Percentiles rank a stretch among this genome's conserved stretches.
Evolutionary conservation across 2,888 invertebrate species (phyloP).

Genomic region (Glyphotaelius pellucidus): DNA sequence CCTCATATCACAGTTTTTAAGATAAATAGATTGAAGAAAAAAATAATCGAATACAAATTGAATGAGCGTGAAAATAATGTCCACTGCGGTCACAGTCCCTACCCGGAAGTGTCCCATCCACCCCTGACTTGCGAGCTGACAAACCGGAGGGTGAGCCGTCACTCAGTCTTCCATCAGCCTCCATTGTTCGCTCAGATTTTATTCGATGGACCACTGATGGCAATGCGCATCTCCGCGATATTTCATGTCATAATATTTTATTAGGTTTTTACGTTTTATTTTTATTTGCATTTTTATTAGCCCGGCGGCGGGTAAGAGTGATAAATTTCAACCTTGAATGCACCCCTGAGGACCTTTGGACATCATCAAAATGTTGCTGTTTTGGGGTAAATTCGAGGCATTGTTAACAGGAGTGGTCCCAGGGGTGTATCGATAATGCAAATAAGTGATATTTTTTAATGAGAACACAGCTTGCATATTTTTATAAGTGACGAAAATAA

Average conservation of each 20-base stretch:
- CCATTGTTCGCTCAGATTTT: conserved; percentile 62
- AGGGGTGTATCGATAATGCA: conserved; percentile 4
- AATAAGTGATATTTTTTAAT: background rate
- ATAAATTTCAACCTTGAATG: conserved; percentile 61
- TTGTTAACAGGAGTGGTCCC: conserved; percentile 21
- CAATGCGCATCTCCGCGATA: conserved; percentile 49
- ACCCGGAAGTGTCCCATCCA: conserved; percentile 56
- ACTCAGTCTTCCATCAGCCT: conserved; percentile 64
- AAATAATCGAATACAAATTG: too few species aligned
- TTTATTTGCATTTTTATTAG: conserved; percentile 66
- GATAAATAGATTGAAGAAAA: too few species aligned
- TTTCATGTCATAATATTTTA: conserved; percentile 66
- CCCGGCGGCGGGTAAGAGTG: conserved; percentile 52
- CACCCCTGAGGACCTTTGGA: conserved; percentile 48
- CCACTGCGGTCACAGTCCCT: conserved; percentile 38
- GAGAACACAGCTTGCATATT: background rate
- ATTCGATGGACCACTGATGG: conserved; percentile 39
- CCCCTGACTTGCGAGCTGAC: conserved; percentile 22
- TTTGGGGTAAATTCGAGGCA: conserved; percentile 45
- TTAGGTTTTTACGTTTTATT: conserved; percentile 64
- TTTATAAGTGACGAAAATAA: background rate
- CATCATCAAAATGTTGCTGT: conserved; percentile 55
- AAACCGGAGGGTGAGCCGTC: conserved; percentile 58
- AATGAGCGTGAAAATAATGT: conserved; percentile 20
- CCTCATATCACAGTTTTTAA: too few species aligned